phyloP scores from a whole-genome alignment of 2,797 vertebrate species.

The Halcyon badia region DNA sequence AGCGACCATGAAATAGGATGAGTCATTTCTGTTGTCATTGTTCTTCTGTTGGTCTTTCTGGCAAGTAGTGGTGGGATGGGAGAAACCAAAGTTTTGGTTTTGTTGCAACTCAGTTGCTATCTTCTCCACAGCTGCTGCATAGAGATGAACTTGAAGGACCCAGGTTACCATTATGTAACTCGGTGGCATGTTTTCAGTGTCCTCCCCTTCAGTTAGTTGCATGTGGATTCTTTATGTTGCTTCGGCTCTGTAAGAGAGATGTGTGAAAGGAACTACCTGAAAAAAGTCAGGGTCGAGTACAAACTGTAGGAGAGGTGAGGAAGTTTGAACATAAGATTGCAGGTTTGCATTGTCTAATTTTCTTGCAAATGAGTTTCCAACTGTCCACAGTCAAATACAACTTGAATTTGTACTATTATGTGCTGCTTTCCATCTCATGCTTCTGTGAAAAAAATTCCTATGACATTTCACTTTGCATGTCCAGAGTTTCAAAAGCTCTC shows the following conservation, averaged over 20 bases:
- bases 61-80: not conserved
- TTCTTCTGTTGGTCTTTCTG: not conserved
- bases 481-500: too few relatives aligned
- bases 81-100: not conserved
- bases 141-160: not conserved
- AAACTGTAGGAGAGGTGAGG: not conserved
- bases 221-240: not conserved
- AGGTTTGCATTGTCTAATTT: not conserved
- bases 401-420: not conserved
- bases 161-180: not conserved
- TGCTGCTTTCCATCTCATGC: not conserved
- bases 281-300: not conserved
- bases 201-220: not conserved
- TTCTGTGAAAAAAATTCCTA: too few relatives aligned
- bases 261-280: not conserved
- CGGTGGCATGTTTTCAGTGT: fast-evolving
- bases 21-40: too few relatives aligned
- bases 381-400: not conserved
- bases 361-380: not conserved
- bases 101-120: not conserved
- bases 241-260: not conserved
- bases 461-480: too few relatives aligned
- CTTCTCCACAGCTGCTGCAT: not conserved
- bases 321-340: not conserved
- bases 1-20: not conserved